phyloP scores from a whole-genome alignment of 1,140 invertebrate genomes.

The Mactra quadrangularis region DNA sequence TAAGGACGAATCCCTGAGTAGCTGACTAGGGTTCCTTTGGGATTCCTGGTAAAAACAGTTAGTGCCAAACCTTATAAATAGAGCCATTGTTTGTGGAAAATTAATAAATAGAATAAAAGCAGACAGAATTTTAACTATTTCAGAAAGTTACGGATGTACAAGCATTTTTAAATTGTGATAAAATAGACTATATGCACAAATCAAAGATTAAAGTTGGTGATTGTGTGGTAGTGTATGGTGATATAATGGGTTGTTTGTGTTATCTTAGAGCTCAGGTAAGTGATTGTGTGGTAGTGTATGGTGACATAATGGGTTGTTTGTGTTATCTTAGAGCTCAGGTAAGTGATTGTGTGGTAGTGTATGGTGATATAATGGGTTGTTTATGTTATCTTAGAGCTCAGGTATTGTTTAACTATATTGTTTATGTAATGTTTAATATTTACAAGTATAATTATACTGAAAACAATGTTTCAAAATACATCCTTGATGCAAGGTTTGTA shows the following conservation, averaged over 20 bases:
- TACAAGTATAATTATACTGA: too few relatives aligned
- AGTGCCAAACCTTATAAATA: too few relatives aligned
- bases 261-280: constrained; percentile 27
- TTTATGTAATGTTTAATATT: too few relatives aligned
- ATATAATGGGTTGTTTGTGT: constrained; percentile 5
- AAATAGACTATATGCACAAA: neutral
- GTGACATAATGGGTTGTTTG: neutral
- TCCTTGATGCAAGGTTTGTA: too few relatives aligned
- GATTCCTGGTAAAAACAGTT: too few relatives aligned
- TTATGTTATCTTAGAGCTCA: constrained; percentile 17
- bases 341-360: constrained; percentile 5
- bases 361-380: constrained; percentile 18
- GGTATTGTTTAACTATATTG: too few relatives aligned
- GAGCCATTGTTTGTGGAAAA: too few relatives aligned
- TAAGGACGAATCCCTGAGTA: too few relatives aligned
- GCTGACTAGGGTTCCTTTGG: too few relatives aligned
- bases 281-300: constrained; percentile 16
- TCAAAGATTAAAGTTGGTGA: neutral
- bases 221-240: constrained; percentile 7
- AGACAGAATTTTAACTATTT: neutral
- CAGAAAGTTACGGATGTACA: constrained; percentile 18
- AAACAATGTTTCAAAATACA: too few relatives aligned
- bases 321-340: neutral
- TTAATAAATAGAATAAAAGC: too few relatives aligned
- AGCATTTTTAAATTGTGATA: neutral